Conservation (phyloP, 2,113 vertebrate species). For the Marmota flaviventris region DNA sequence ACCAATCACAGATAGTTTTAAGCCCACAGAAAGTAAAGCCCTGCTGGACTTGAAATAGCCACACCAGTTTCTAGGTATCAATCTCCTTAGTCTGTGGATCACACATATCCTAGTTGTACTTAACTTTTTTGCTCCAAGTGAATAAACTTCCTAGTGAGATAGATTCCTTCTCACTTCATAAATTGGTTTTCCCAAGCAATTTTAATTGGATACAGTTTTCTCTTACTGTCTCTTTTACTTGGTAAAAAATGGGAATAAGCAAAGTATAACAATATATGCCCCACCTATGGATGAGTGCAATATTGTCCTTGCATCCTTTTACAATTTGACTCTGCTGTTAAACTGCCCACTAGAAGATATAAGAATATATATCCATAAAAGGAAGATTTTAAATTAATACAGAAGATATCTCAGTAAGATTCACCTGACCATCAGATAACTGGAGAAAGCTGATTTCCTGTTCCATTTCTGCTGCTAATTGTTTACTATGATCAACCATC, state of each 20-base stretch:
- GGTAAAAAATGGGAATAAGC: neutral
- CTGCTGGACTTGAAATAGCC: neutral
- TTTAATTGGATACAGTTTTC: constrained; percentile 65
- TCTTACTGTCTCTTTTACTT: constrained; percentile 33
- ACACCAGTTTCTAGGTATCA: neutral
- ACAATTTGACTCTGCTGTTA: neutral
- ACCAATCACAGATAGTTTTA: constrained; percentile 40
- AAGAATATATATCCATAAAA: neutral
- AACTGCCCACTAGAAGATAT: neutral
- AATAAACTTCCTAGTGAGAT: constrained; percentile 60
- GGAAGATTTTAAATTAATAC: neutral
- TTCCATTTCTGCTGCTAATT: neutral
- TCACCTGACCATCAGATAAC: neutral
- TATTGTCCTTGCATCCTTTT: neutral
- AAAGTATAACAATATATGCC: neutral
- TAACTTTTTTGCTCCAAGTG: constrained; percentile 56
- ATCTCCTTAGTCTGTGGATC: constrained; percentile 20
- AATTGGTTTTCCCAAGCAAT: constrained; percentile 60
- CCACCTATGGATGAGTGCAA: neutral
- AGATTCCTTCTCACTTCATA: constrained; percentile 36
- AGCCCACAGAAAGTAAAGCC: constrained; percentile 42
- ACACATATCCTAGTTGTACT: constrained; percentile 32
- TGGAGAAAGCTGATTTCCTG: neutral
- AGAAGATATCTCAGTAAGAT: neutral
- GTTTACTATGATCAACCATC: neutral